These are phyloP conservation scores for Microctonus brassicae DNA, from an alignment of 2,888 invertebrate genomes.

Conservation along the genomic window DNA sequence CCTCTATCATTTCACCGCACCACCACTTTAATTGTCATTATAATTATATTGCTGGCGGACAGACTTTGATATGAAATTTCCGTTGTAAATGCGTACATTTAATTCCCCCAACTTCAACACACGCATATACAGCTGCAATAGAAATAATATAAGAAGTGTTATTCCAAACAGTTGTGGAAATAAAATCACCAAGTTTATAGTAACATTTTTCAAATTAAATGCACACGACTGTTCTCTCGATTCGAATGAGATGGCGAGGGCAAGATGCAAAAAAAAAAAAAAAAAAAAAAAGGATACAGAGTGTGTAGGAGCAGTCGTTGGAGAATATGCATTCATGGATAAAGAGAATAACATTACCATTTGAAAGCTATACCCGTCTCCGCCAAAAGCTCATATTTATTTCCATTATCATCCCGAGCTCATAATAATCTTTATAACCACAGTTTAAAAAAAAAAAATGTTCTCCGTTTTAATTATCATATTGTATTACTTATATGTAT, in stretches of 20 bases:
- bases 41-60: neutral
- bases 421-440: conserved; percentile 37
- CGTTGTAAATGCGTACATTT: neutral
- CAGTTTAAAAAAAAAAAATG: neutral
- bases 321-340: conserved; percentile 39
- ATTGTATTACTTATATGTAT: too few relatives aligned
- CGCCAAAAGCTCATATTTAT: conserved; percentile 58
- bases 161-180: conserved; percentile 7
- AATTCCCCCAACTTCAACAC: neutral
- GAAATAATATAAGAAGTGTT: neutral
- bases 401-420: conserved; percentile 52
- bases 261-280: conserved; percentile 13
- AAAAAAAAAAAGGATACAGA: conserved; percentile 24
- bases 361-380: conserved; percentile 51
- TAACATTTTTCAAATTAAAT: conserved; percentile 12
- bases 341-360: conserved; percentile 55
- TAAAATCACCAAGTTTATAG: conserved; percentile 31
- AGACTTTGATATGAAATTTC: neutral
- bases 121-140: neutral
- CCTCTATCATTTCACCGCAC: neutral
- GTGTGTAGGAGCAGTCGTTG: conserved; percentile 25
- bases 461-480: too few relatives aligned
- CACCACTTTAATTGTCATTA: neutral
- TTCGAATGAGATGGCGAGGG: too few relatives aligned
- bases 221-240: too few relatives aligned